Base-by-base conservation (phyloP, 1,140 invertebrate genomes). In the Acromyrmex heyeri region DNA sequence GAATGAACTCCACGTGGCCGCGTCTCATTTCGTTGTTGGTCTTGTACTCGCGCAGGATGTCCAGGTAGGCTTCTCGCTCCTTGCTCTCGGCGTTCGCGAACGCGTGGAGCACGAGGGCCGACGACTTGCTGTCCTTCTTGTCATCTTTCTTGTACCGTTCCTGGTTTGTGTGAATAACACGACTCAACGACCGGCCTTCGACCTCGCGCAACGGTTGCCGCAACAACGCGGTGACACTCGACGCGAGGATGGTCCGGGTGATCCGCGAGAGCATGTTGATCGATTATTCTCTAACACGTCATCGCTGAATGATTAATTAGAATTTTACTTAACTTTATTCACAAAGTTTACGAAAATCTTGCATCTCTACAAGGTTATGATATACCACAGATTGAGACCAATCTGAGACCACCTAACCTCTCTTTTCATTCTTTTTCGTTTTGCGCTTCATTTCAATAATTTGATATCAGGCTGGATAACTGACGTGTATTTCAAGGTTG, bases 1-100 rank as follows among this genome's bases (percentile, higher is more conserved):
- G 97, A 88, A 99, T 99, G 95, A 99, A 99, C 91, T 99, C 98
- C 0, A 99, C 98, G 94, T 99, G 98, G 50, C 98, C 98, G 72
- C 97, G 95, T 86, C 97, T 95, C 87, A 96, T 96, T 0, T 95
- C 95, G 69, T 95, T 96, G 76, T 96, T 94, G 14, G 95, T 95
- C 89, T 96, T 94, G 86, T 97, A 99, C 78, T 97, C 96, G 86
- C 97, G 96, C 44, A 99, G 95, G 93, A 97, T 97, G 82, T 97
- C 96, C 30, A 98, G 89, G 93, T 97, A 99, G 0, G 96, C 96
- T 12, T 97, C 94, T 93, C 97, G 98, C 65, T 97, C 96, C 93
- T 98, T 98, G 5, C 96, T 94, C 59, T 96, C 92, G 8, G 95
- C 90, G 50, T 95, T 93, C 38, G 95, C 93, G 94, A 97, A 97